Percentiles rank a stretch among this genome's conserved stretches.
Evolutionary conservation across 2,888 invertebrate species (phyloP).

Genomic region (Yponomeuta evonymella): DNA sequence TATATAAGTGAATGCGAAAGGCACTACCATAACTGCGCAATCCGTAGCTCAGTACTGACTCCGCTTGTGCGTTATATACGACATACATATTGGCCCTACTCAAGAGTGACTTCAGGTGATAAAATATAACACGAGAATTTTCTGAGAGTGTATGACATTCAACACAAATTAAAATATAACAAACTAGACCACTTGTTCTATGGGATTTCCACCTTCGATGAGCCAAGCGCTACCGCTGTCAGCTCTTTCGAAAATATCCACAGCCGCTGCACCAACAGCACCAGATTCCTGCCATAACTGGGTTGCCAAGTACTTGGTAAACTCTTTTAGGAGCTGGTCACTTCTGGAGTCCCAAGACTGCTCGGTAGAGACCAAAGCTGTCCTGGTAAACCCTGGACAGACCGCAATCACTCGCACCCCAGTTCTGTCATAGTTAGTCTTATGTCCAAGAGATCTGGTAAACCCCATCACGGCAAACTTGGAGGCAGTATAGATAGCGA

Average conservation of each 20-base stretch:
- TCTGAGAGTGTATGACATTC: no score
- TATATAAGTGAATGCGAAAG: no score
- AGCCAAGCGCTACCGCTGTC: constrained; percentile 72
- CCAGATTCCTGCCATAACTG: constrained; percentile 42
- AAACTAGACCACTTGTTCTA: constrained; percentile 33
- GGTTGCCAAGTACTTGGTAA: constrained; percentile 26
- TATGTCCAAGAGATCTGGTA: constrained; percentile 52
- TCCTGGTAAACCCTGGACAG: constrained; percentile 48
- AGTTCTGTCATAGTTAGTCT: constrained; percentile 48
- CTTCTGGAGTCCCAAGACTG: constrained; percentile 22
- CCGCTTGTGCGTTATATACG: no score
- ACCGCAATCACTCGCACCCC: constrained; percentile 62
- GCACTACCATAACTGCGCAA: no score
- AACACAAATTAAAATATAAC: not conserved
- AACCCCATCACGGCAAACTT: constrained; percentile 70
- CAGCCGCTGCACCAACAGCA: constrained; percentile 40
- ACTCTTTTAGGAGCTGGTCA: constrained; percentile 27
- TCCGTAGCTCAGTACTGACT: no score
- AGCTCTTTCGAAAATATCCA: constrained; percentile 47
- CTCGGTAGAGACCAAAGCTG: constrained; percentile 24
- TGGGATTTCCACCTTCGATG: constrained; percentile 56
- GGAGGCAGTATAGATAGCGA: constrained; percentile 71
- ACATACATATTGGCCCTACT: no score
- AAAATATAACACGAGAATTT: no score
- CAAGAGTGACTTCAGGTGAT: no score